These are phyloP conservation scores for Catharus fuscescens DNA, from an alignment of 2,113 vertebrate genomes.

Conservation along the genomic window DNA sequence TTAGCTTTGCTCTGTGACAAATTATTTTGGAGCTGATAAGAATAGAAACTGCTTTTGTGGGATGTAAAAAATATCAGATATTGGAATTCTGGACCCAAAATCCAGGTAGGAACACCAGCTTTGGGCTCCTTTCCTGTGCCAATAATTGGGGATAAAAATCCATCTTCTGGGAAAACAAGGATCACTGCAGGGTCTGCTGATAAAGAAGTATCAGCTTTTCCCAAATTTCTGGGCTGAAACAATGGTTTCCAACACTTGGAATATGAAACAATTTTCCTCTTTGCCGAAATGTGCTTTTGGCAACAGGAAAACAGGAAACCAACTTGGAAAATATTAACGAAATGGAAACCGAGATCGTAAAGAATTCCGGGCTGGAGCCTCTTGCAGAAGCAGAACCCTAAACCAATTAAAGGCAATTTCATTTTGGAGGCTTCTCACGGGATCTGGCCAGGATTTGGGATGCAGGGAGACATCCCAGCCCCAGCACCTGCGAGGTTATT, in stretches of 20 bases:
- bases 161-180: background rate
- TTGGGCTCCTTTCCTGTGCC: background rate
- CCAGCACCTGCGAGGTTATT: slow-evolving; percentile 22
- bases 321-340: slow-evolving; percentile 24
- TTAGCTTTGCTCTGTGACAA: background rate
- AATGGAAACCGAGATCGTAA: background rate
- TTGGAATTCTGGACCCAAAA: background rate
- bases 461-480: background rate
- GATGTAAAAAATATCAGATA: background rate
- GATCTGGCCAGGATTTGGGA: background rate
- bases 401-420: slow-evolving; percentile 23
- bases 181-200: background rate
- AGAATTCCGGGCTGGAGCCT: background rate
- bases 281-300: background rate
- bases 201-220: background rate
- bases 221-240: background rate
- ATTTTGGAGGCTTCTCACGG: background rate
- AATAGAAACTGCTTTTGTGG: accelerated
- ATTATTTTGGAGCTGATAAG: background rate
- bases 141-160: background rate
- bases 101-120: accelerated
- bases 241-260: background rate
- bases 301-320: slow-evolving; percentile 36
- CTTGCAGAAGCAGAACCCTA: background rate
- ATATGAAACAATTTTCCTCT: background rate